Evolutionary conservation across 2,888 invertebrate species (phyloP).

Genomic region (Plagiodera versicolora): DNA sequence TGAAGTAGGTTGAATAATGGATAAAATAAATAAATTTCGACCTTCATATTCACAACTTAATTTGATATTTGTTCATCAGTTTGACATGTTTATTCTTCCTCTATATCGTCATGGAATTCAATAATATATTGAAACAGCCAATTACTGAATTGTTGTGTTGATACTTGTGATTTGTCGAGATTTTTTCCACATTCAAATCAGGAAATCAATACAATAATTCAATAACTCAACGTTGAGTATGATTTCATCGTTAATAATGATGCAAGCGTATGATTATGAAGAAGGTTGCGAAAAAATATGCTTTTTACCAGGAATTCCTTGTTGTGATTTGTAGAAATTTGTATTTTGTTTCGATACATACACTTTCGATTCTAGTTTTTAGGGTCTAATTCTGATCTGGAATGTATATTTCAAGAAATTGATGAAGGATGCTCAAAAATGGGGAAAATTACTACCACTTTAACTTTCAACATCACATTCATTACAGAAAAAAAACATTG

Average conservation of each 20-base stretch:
- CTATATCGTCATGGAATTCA: not conserved
- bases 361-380: too few species aligned
- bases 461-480: too few species aligned
- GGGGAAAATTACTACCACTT: too few species aligned
- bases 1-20: not conserved
- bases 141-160: not conserved
- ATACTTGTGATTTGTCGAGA: not conserved
- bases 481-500: too few species aligned
- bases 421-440: too few species aligned
- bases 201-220: not conserved
- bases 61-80: not conserved
- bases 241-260: not conserved
- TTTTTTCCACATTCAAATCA: not conserved
- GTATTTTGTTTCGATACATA: too few species aligned
- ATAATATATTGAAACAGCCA: not conserved
- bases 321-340: too few species aligned
- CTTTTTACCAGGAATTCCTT: too few species aligned
- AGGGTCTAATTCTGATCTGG: too few species aligned
- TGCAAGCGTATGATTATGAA: too few species aligned
- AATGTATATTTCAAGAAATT: too few species aligned
- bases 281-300: too few species aligned
- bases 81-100: not conserved
- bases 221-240: not conserved
- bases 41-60: not conserved
- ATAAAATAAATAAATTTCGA: not conserved